Base-by-base conservation (phyloP, 2,888 invertebrate genomes). In the Sarcophaga rosellei region DNA sequence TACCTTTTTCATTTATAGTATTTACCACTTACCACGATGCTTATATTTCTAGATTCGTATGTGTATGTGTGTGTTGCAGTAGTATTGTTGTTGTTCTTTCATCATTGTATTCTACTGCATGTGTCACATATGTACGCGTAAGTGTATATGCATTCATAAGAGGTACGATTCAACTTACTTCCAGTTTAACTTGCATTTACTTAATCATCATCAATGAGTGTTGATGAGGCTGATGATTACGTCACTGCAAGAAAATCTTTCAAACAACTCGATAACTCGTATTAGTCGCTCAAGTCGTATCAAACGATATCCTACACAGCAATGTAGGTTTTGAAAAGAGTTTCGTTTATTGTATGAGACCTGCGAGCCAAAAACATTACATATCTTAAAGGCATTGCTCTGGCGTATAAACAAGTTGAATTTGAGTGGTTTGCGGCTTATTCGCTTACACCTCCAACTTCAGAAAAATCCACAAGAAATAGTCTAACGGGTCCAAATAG, bases 121-220 rank as follows among this genome's bases (percentile, higher is more conserved):
- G 4, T 72, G 59, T 10, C 5, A 15, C 12, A 4, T 57, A 17
- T 72, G 17, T 15, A n/a, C 1, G 35, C 2, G 17, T 53, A 12
- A 25, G 2, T 45, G n/a, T 45, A 12, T 47, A 53, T 53, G 53
- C 53, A 53, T 53, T 12, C 4, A 17, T 53, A 53, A 15, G 53
- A 53, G 15, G 53, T 53, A 35, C 35, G 23, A 17, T 35, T 10
- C 21, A 44, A 20, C 45, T 20, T 45, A 53, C 45, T 25, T 45
- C 68, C 25, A 79, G 74, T 74, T 84, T 75, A 79, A 79, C 75
- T 70, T 79, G 75, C 69, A 70, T 75, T 79, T 79, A 75, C 79
- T 75, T 79, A 79, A 84, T 79, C 79, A 75, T 79, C 69, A 84
- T 79, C 79, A 59, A 70, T 63, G 35, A 75, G 68, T 76, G 81